Conservation (phyloP, 2,797 vertebrate species). For the Tadarida brasiliensis region DNA sequence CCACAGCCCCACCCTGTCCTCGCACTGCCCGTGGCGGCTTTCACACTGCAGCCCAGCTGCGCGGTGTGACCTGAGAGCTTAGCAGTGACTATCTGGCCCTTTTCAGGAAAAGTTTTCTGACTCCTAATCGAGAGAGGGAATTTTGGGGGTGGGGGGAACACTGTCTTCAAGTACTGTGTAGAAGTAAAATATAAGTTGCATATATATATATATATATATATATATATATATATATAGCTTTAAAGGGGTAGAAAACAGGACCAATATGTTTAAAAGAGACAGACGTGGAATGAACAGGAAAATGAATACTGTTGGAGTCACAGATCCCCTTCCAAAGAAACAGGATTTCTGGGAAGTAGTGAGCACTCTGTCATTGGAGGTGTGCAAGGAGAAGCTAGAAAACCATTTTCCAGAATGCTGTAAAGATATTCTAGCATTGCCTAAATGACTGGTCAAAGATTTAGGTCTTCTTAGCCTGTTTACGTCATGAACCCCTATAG, state of each 20-base stretch:
- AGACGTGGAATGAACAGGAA: neutral
- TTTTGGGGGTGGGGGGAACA: accelerated
- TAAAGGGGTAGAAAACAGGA: neutral
- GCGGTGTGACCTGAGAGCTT: neutral
- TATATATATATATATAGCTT: neutral
- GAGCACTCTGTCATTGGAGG: neutral
- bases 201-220: neutral
- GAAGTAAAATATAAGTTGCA: neutral
- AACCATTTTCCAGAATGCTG: neutral
- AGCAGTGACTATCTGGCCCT: neutral
- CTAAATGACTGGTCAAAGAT: neutral
- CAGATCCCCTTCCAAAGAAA: neutral
- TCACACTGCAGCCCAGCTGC: neutral
- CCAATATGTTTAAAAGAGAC: neutral
- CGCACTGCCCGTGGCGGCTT: neutral
- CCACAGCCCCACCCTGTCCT: neutral
- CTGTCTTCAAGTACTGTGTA: neutral
- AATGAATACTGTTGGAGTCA: neutral
- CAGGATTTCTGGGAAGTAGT: neutral
- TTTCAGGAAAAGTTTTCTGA: neutral
- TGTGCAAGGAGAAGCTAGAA: neutral
- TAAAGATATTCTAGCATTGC: neutral
- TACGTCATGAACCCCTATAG: neutral
- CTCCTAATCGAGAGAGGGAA: neutral
- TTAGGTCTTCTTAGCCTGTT: neutral